Conservation (phyloP, 2,113 vertebrate genomes). For the Plestiodon gilberti region DNA sequence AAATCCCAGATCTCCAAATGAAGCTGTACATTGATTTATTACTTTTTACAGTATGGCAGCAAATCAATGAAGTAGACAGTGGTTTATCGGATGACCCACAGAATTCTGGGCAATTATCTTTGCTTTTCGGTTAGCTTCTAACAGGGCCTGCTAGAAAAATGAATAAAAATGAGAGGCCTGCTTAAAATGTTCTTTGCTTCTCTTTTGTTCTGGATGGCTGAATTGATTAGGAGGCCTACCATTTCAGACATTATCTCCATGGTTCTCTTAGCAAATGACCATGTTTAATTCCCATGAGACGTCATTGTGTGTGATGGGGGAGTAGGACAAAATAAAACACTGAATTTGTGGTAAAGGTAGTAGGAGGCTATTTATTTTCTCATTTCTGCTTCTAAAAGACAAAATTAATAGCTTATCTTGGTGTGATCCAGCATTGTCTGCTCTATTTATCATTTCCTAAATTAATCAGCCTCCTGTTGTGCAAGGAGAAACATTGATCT, state of each 20-base stretch:
- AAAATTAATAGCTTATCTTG: constrained; percentile 32
- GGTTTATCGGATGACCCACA: constrained; percentile 48
- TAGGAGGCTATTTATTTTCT: constrained; percentile 43
- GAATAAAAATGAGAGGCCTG: neutral
- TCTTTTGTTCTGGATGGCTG: constrained; percentile 40
- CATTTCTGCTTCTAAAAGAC: constrained; percentile 41
- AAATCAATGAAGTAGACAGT: constrained; percentile 55
- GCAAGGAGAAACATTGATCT: neutral
- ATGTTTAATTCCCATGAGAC: constrained; percentile 41
- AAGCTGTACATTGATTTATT: constrained; percentile 57
- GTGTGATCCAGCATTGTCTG: constrained; percentile 12
- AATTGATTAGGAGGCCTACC: constrained; percentile 22
- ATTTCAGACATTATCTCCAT: constrained; percentile 27
- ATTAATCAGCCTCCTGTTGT: constrained; percentile 41
- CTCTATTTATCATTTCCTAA: constrained; percentile 56
- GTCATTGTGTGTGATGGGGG: constrained; percentile 48
- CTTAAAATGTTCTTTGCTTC: constrained; percentile 22
- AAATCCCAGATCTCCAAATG: constrained; percentile 50
- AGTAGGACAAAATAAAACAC: constrained; percentile 45
- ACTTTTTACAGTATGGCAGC: constrained; percentile 48
- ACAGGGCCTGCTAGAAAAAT: constrained; percentile 24
- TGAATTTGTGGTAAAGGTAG: neutral
- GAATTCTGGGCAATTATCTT: constrained; percentile 42
- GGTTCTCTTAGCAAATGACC: constrained; percentile 39
- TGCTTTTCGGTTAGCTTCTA: constrained; percentile 19